These are phyloP conservation scores for Ectobius pallidus DNA, from an alignment of 2,888 invertebrate species.

Conservation along the genomic window DNA sequence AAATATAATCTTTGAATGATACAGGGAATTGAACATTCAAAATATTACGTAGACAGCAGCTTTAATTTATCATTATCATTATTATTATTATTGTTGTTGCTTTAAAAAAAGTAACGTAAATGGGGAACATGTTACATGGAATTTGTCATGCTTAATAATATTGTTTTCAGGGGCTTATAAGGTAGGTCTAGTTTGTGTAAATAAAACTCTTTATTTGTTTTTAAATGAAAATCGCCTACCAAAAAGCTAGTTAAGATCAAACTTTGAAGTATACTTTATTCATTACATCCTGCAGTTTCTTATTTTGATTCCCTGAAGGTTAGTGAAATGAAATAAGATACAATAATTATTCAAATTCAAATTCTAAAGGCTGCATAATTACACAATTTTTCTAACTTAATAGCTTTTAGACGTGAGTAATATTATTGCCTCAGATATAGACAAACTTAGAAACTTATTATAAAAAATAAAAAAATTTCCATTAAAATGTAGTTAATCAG, in stretches of 20 bases:
- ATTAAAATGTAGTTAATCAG: neutral
- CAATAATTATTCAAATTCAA: too few relatives aligned
- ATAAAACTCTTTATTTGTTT: neutral
- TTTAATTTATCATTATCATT: too few relatives aligned
- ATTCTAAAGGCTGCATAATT: too few relatives aligned
- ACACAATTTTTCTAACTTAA: neutral
- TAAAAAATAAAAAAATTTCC: neutral
- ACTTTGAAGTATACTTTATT: neutral
- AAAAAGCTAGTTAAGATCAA: neutral
- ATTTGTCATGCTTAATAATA: conserved; percentile 5
- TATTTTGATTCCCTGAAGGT: too few relatives aligned
- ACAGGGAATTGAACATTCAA: too few relatives aligned
- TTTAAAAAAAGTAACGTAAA: too few relatives aligned
- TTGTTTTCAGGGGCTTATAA: neutral
- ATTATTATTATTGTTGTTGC: too few relatives aligned
- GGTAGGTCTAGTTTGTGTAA: neutral
- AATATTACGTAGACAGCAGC: too few relatives aligned
- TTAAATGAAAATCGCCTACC: neutral
- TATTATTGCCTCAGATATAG: neutral
- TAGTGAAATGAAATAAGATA: too few relatives aligned
- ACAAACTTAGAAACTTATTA: neutral
- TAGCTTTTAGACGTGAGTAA: neutral
- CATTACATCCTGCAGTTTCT: too few relatives aligned
- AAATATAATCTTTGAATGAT: too few relatives aligned
- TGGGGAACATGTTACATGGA: neutral